Percentiles rank a stretch among this genome's conserved stretches.
Evolutionary conservation across 2,888 invertebrate species (phyloP).

Genomic region (Philopedon plagiatum): DNA sequence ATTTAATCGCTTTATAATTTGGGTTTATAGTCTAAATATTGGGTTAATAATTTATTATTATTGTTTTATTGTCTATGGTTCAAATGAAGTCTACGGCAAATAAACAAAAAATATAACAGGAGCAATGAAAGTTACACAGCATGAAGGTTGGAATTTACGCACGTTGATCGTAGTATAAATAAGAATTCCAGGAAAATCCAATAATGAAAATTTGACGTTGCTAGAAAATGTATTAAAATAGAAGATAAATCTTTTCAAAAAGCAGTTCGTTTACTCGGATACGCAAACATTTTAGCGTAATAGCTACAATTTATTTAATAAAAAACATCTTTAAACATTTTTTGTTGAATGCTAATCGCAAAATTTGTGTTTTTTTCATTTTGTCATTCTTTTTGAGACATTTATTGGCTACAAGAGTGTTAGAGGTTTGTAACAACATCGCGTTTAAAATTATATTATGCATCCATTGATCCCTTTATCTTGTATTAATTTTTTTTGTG

Average conservation of each 20-base stretch:
- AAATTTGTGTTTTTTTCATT: no score
- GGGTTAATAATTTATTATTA: slow-evolving; percentile 14
- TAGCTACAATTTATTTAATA: no score
- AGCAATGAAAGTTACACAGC: not conserved
- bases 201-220: not conserved
- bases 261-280: no score
- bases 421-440: no score
- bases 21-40: slow-evolving; percentile 6
- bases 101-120: not conserved
- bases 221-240: not conserved
- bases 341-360: no score
- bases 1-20: slow-evolving; percentile 14
- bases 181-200: not conserved
- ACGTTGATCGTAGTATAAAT: slow-evolving; percentile 8
- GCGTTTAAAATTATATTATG: no score
- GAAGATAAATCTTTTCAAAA: not conserved
- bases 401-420: no score
- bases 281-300: no score
- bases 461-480: no score
- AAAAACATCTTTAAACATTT: no score
- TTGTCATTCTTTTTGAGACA: no score
- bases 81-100: not conserved
- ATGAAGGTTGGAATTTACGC: slow-evolving; percentile 5
- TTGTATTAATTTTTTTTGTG: no score
- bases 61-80: slow-evolving; percentile 3